Evolutionary conservation across 2,113 vertebrate species (phyloP), one percentile per base, ranked within the genome.

Genomic region (Ceuthmochares aereus): DNA sequence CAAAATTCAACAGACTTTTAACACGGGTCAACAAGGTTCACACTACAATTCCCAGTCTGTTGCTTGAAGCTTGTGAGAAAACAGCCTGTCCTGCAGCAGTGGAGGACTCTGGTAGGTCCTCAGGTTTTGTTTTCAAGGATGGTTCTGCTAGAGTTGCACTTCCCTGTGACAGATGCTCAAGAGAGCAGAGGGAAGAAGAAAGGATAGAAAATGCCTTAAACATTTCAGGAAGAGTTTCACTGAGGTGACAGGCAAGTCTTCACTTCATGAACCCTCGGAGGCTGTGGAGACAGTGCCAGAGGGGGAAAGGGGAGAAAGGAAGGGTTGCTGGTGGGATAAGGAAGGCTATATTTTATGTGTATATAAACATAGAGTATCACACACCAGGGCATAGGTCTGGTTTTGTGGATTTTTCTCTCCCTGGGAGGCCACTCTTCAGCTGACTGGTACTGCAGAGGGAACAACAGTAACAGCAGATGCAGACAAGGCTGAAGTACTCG

Each of bases 311-410:
- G 30, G 37, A 60, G 21, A 36, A 73, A 75, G 12, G 25, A 23
- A 40, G 32, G 49, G 26, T 30, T 75, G 32, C 7, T 1, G 7
- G n/a, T 14, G n/a, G 63, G 12, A 45, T 20, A 40, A 30, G 47
- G 36, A 78, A 52, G n/a, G 16, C 16, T 66, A 30, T 45, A 14
- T 19, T 45, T 45, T 19, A 42, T 4, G 2, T 29, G 9, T 32
- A 34, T 49, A 16, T 27, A 69, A 77, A 47, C 11, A 7, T 29
- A 20, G 30, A 49, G 26, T 51, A 40, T 40, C 60, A 26, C n/a
- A n/a, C 0, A 0, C 10, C 26, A 40, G 4, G 32, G 22, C 34
- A 52, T 21, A 40, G 51, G 18, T 37, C 43, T 59, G 66, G 6
- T 62, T 62, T 66, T 14, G 21, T 42, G 34, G 27, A 25, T 81